Conservation (phyloP, 35 echinoderm and acorn worm genomes). For the Amphiura filiformis region DNA sequence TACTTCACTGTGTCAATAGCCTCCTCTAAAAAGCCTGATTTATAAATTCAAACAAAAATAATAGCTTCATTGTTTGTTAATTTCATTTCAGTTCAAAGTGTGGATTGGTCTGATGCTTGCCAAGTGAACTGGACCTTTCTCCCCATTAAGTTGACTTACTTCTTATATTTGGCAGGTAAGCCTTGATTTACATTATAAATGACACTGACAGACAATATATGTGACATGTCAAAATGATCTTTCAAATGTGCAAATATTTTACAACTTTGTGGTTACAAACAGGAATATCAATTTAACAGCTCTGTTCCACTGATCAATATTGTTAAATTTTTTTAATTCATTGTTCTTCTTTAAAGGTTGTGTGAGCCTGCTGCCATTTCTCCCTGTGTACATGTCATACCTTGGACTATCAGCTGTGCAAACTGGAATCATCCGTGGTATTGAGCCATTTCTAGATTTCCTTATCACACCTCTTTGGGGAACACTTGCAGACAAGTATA, state of each 20-base stretch:
- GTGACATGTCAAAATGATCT: background rate
- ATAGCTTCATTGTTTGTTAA: too few relatives aligned
- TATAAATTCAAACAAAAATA: too few relatives aligned
- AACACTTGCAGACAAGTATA: conserved; percentile 74
- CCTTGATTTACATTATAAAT: background rate
- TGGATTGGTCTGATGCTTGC: background rate
- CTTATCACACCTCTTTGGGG: conserved; percentile 82
- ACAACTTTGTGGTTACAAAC: background rate
- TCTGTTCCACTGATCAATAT: background rate
- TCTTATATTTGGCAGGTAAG: background rate
- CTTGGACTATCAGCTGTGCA: conserved; percentile 68
- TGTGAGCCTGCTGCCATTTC: conserved; percentile 66
- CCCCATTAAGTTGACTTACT: background rate
- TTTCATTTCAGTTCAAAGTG: background rate
- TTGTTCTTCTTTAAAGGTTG: conserved; percentile 33
- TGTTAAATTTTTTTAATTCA: background rate
- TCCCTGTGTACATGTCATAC: conserved; percentile 74
- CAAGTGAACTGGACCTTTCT: background rate
- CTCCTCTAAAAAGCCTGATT: too few relatives aligned
- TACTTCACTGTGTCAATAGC: too few relatives aligned
- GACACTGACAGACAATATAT: background rate
- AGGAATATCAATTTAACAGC: background rate
- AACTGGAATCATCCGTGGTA: conserved; percentile 74
- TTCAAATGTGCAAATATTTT: background rate
- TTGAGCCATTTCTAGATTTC: conserved; percentile 72